Conservation (phyloP, 2,113 vertebrate genomes). For the Ammodytes dubius region DNA sequence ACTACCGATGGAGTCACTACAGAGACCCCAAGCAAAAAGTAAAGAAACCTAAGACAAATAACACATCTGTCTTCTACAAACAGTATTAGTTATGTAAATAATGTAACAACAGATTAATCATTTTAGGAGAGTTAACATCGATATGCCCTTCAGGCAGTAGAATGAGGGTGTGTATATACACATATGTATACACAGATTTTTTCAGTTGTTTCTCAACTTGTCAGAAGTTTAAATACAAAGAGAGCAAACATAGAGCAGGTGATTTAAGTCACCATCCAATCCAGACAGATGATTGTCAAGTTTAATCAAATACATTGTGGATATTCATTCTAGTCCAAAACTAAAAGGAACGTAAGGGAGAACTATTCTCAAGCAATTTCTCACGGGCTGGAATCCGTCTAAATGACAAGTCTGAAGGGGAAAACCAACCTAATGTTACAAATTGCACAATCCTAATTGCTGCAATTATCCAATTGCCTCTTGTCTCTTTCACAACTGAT, state of each 20-base stretch:
- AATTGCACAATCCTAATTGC: neutral
- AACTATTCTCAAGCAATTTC: constrained; percentile 25
- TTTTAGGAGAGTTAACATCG: no score
- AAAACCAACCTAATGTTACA: neutral
- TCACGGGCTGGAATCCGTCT: neutral
- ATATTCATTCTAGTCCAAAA: constrained; percentile 36
- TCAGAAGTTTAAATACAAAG: neutral
- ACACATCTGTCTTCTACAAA: no score
- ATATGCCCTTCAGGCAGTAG: no score
- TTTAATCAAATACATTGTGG: constrained; percentile 22
- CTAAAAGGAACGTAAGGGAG: neutral
- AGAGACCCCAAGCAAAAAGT: no score
- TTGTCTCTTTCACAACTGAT: neutral
- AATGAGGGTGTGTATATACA: no score
- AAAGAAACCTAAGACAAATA: no score
- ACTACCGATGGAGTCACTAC: no score
- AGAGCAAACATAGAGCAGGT: neutral
- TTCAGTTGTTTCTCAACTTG: no score
- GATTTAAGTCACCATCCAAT: constrained; percentile 9
- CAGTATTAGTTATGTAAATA: no score
- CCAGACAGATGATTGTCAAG: constrained; percentile 19
- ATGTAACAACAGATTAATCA: no score
- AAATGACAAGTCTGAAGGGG: neutral
- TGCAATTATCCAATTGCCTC: neutral
- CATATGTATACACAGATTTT: no score